Base-by-base conservation (phyloP, 1,140 invertebrate species). In the Anagrus nilaparvatae region DNA sequence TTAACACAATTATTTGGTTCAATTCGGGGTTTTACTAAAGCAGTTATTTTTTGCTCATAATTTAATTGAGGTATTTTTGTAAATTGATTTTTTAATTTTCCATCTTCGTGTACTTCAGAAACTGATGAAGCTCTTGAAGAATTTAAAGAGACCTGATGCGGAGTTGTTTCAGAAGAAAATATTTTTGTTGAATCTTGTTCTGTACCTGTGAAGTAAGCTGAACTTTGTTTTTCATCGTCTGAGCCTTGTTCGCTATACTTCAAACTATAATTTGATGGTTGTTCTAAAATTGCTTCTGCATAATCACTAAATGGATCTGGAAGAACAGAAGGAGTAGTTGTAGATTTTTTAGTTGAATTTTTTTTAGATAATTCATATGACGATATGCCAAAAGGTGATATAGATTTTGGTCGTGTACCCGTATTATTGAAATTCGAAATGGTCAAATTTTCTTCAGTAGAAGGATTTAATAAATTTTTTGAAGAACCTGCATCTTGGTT, bases 91-190 rank as follows among this genome's bases (percentile, higher is more conserved):
- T 7, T 32, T n/a, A 27, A 5, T 23, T 10, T 39, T 41, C 48
- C 53, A 20, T 69, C 65, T 10, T 78, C 70, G 46, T 82, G 73
- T 9, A 94, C 65, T 68, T 95, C 90, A 1, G 82, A 88, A 54
- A 91, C 78, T 2, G 90, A 95, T 0, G 87, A 87, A 0, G 90
- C 84, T 31, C 83, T 87, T 1, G 88, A 93, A 49, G 87, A 87
- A 57, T 82, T 85, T 24, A 83, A 72, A 0, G 88, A 88, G 3
- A 87, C 88, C 46, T 85, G 85, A 50, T 86, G 79, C 0, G 88
- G 88, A 0, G 89, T 95, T 9, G 86, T 90, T 69, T 97, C 92
- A 0, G 89, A 94, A 54, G 82, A 92, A 58, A 93, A 96, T 41
- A 88, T 92, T 56, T 87, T 90, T 1, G 93, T 74, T 1, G 87